These are phyloP conservation scores for Pantala flavescens DNA, from an alignment of 1,140 invertebrate genomes.

Conservation along the genomic window DNA sequence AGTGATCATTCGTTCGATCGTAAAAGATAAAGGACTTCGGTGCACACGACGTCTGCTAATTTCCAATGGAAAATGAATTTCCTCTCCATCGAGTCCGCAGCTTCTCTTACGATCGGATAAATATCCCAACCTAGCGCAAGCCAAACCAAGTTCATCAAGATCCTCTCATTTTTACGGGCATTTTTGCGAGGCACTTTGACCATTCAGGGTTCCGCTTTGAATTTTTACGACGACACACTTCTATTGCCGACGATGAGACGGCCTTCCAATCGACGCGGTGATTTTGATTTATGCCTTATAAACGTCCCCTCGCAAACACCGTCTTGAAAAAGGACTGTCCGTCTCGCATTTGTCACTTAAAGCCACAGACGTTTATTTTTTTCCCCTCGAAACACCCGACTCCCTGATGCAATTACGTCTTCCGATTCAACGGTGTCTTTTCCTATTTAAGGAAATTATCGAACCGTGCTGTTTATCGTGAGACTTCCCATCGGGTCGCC, in stretches of 20 bases:
- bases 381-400: background rate
- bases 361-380: background rate
- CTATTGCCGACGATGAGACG: background rate
- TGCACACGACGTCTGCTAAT: too few relatives aligned
- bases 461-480: background rate
- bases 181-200: background rate
- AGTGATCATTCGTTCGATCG: too few relatives aligned
- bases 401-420: too few relatives aligned
- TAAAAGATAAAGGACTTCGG: too few relatives aligned
- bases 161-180: background rate
- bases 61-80: too few relatives aligned
- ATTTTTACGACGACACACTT: background rate
- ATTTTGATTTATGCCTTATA: conserved; percentile 6
- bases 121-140: too few relatives aligned
- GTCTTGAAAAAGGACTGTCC: background rate
- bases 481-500: background rate
- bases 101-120: too few relatives aligned
- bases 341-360: background rate
- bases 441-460: too few relatives aligned
- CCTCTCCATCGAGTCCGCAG: too few relatives aligned
- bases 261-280: background rate
- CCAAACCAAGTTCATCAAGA: too few relatives aligned
- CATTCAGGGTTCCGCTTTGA: background rate
- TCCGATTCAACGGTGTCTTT: too few relatives aligned
- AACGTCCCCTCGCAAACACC: background rate